Evolutionary conservation across 2,797 vertebrate genomes (phyloP).

Genomic region (Cichlasoma orientale): DNA sequence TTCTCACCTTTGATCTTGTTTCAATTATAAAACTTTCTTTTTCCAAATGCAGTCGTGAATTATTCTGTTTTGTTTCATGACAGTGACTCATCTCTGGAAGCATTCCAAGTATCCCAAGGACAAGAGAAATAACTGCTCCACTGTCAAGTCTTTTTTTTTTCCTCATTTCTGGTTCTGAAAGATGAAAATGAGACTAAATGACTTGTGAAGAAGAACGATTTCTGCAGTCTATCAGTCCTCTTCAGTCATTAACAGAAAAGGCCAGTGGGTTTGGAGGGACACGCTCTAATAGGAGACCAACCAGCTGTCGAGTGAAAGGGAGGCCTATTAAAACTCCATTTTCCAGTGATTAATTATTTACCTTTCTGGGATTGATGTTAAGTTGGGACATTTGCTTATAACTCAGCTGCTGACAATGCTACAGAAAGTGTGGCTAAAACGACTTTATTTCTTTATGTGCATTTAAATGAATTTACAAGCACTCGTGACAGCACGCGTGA

Average conservation of each 20-base stretch:
- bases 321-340: neutral
- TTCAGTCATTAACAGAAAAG: neutral
- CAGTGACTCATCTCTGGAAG: neutral
- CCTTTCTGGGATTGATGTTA: neutral
- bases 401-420: neutral
- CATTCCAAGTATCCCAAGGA: neutral
- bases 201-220: neutral
- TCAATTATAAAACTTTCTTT: neutral
- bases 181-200: conserved; percentile 3
- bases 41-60: neutral
- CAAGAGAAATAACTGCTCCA: neutral
- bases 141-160: neutral
- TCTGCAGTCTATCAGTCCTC: neutral
- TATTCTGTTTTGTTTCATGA: neutral
- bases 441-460: conserved; percentile 11
- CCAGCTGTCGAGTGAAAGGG: neutral
- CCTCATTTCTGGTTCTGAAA: neutral
- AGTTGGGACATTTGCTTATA: neutral
- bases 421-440: neutral
- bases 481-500: conserved; percentile 19
- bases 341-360: neutral
- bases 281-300: neutral
- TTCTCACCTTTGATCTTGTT: neutral
- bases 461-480: conserved; percentile 19
- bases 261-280: neutral